Percentiles rank a stretch among this genome's conserved stretches.
Evolutionary conservation across 2,888 invertebrate genomes (phyloP).

Genomic region (Spisula solida): DNA sequence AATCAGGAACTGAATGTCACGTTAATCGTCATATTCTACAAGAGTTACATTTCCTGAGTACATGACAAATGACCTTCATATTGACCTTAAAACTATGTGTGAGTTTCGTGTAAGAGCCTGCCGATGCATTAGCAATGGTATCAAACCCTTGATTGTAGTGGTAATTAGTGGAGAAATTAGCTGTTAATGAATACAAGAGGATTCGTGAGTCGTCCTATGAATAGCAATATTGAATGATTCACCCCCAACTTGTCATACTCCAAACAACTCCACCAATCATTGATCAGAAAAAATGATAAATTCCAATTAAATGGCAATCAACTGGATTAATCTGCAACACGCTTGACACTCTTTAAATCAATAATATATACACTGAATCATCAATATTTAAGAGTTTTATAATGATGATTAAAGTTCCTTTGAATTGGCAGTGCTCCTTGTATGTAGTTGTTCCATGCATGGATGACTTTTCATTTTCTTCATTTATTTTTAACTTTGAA

Average conservation of each 20-base stretch:
- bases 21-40: not conserved
- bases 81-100: not conserved
- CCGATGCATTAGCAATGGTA: not conserved
- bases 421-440: too few relatives aligned
- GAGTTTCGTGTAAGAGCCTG: not conserved
- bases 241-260: not conserved
- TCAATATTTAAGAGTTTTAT: slow-evolving; percentile 11
- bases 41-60: not conserved
- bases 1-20: not conserved
- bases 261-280: not conserved
- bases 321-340: not conserved
- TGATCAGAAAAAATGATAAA: slow-evolving; percentile 21
- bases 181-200: slow-evolving; percentile 2
- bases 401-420: too few relatives aligned
- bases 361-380: not conserved
- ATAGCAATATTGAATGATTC: not conserved
- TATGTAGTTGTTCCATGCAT: too few relatives aligned
- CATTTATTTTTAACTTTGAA: not conserved
- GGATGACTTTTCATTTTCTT: too few relatives aligned
- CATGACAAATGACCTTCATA: not conserved
- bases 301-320: not conserved
- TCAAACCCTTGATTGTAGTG: not conserved
- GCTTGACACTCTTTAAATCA: not conserved
- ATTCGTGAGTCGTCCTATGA: not conserved
- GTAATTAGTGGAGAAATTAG: slow-evolving; percentile 13